Evolutionary conservation across 2,113 vertebrate species (phyloP).

Genomic region (Lepus timidus): DNA sequence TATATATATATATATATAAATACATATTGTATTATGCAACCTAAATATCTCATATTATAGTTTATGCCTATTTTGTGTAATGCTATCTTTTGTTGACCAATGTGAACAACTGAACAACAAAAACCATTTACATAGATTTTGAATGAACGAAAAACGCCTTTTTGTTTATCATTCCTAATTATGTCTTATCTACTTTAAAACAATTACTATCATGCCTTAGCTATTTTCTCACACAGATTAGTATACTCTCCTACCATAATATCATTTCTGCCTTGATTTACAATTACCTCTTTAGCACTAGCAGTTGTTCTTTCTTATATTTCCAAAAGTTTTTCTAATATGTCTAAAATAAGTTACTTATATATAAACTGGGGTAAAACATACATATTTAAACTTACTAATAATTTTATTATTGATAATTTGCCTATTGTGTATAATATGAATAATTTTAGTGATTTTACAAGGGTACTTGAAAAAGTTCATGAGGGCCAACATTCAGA

Average conservation of each 20-base stretch:
- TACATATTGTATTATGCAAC: background rate
- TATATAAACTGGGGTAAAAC: too few species aligned
- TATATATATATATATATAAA: background rate
- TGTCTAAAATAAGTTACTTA: background rate
- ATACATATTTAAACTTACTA: too few species aligned
- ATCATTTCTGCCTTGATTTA: background rate
- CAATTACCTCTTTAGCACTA: background rate
- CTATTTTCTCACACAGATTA: background rate
- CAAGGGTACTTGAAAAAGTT: too few species aligned
- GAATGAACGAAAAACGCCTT: background rate
- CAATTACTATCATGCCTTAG: background rate
- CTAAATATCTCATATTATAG: background rate
- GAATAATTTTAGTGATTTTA: too few species aligned
- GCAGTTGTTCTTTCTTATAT: background rate
- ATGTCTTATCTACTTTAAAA: background rate
- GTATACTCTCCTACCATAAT: background rate
- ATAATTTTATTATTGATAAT: too few species aligned
- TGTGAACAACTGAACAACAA: background rate
- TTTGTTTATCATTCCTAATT: background rate
- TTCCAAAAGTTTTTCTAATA: background rate
- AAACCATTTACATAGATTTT: background rate
- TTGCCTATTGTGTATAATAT: too few species aligned
- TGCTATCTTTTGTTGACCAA: background rate
- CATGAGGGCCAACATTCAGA: too few species aligned
- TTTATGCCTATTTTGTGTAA: background rate